phyloP scores from a whole-genome alignment of 2,888 invertebrate genomes.

The Philereme transversata region DNA sequence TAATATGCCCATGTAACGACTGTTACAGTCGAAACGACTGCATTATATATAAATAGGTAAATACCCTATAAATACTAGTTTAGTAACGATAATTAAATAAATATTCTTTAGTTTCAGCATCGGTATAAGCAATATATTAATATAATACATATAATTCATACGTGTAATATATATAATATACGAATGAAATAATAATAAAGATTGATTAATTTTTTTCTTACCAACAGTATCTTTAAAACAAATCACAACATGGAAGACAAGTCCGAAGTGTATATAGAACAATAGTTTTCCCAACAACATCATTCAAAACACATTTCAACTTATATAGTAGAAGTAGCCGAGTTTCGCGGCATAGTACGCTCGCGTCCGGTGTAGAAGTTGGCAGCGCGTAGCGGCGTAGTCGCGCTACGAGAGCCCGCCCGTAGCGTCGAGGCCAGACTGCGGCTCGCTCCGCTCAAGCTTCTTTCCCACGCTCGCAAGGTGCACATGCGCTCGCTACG shows the following conservation, averaged over 20 bases:
- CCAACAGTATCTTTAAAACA: constrained; percentile 80
- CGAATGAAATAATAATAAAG: background rate
- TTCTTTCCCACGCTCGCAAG: constrained; percentile 33
- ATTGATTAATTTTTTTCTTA: constrained; percentile 48
- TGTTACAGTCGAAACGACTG: too few species aligned
- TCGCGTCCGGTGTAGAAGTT: constrained; percentile 48
- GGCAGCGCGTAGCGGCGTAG: constrained; percentile 63
- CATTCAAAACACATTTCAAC: constrained; percentile 76
- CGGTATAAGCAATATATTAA: too few species aligned
- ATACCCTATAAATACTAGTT: too few species aligned
- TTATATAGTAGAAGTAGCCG: constrained; percentile 57
- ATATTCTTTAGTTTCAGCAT: too few species aligned
- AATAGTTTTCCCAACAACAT: constrained; percentile 80
- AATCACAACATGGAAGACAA: constrained; percentile 82
- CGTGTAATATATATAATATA: too few species aligned
- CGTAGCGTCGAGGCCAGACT: constrained; percentile 58
- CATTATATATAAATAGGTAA: too few species aligned
- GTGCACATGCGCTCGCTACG: constrained; percentile 71
- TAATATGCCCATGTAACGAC: too few species aligned
- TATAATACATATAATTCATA: too few species aligned
- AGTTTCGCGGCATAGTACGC: constrained; percentile 55
- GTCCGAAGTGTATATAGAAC: constrained; percentile 80
- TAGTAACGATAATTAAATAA: too few species aligned
- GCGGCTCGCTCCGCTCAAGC: constrained; percentile 43
- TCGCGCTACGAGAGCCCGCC: constrained; percentile 42